A percentile compares a stretch with the other conserved stretches of the same genome.
Conservation (phyloP, 2,113 vertebrate species). For the Elanus axillaris region DNA sequence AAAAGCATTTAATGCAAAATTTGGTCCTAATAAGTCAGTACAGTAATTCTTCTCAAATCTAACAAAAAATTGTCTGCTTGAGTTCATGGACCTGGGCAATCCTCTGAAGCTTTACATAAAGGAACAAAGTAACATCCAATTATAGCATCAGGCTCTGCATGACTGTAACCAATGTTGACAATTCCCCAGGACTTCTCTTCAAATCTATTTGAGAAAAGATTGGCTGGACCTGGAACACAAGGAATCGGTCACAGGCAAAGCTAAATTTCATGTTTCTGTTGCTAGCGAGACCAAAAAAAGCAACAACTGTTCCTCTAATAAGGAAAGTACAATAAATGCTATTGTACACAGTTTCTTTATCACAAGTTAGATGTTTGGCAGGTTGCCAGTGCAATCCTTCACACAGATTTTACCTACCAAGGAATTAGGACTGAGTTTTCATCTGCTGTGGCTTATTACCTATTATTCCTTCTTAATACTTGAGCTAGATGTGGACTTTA, state of each 20-base stretch:
- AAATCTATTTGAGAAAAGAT: neutral
- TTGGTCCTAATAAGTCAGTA: neutral
- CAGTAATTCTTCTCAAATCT: neutral
- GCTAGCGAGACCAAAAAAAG: neutral
- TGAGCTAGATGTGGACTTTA: neutral
- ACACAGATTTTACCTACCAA: neutral
- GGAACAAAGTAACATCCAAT: neutral
- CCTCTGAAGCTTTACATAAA: neutral
- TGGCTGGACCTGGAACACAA: neutral
- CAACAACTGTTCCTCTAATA: neutral
- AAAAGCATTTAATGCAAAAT: neutral
- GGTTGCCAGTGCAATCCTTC: neutral
- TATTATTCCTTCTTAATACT: neutral
- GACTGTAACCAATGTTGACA: neutral
- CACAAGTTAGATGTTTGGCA: neutral
- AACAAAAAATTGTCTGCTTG: neutral
- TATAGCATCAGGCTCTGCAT: neutral
- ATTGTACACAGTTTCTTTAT: neutral
- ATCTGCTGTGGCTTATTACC: neutral
- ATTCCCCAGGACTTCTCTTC: neutral
- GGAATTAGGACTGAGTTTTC: neutral
- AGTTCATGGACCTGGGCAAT: neutral
- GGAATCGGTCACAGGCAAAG: neutral
- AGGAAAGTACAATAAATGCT: neutral
- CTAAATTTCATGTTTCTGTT: neutral